Conservation (phyloP, 1,140 invertebrate species). For the Sycobia sp. region DNA sequence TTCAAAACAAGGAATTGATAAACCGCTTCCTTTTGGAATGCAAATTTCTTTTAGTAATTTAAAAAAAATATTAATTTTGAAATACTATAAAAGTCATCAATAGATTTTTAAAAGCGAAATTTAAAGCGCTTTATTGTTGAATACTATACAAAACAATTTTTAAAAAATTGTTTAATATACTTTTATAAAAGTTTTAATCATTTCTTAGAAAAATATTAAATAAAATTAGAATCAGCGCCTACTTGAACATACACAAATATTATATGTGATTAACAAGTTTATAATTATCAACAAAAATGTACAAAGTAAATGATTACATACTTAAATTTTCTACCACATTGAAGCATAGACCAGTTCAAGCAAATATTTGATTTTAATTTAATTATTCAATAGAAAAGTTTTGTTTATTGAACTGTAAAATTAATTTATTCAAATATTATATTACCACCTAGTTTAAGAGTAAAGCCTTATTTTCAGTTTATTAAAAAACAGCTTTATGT, state of each 20-base stretch:
- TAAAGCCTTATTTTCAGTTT: too few species aligned
- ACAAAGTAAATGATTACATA: conserved; percentile 27
- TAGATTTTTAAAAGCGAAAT: conserved; percentile 10
- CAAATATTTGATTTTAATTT: not conserved
- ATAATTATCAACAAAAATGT: conserved; percentile 19
- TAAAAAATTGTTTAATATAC: conserved; percentile 14
- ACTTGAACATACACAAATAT: not conserved
- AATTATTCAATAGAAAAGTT: not conserved
- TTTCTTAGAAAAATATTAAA: not conserved
- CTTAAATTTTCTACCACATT: not conserved
- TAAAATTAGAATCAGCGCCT: not conserved
- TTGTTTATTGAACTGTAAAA: too few species aligned
- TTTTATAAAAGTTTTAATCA: not conserved
- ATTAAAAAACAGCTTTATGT: too few species aligned
- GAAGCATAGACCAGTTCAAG: not conserved
- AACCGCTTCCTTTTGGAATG: conserved; percentile 31
- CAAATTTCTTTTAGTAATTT: conserved; percentile 21
- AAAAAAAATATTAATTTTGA: conserved; percentile 12
- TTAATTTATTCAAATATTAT: too few species aligned
- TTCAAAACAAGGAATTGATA: conserved; percentile 25
- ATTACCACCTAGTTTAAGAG: too few species aligned
- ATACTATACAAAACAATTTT: conserved; percentile 30
- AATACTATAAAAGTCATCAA: conserved; percentile 22
- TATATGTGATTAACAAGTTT: conserved; percentile 18
- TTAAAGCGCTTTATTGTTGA: conserved; percentile 7